Base-by-base conservation (phyloP, 2,888 invertebrate species). In the Xestobium rufovillosum region DNA sequence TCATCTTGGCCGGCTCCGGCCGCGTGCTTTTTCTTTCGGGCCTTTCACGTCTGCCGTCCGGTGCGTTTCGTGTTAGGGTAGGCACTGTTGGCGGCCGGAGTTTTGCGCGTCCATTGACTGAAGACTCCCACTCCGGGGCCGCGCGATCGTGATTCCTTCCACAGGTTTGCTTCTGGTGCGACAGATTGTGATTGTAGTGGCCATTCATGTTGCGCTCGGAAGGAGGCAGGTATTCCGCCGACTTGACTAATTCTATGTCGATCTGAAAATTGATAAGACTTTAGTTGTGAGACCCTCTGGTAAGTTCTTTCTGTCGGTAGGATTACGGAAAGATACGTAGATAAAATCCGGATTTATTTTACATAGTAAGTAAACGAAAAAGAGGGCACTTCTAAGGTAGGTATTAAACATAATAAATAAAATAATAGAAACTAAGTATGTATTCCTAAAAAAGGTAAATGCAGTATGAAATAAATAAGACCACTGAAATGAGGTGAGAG, bases 191-290 rank as follows among this genome's bases (percentile, higher is more conserved):
- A 47, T 48, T 50, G 50, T 52, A 50, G 39, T 57, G 57, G 43
- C 57, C 55, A 53, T 60, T 60, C 58, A 61, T 59, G 52, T 63
- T 62, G 42, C 56, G 47, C 42, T 56, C 57, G 28, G 47, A 45
- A 15, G 49, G 52, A 14, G 64, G 56, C 31, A 65, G 59, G 59
- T 70, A 71, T 34, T 70, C 69, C 31, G 62, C 66, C 31, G 67
- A 68, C 37, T 67, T 68, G 38, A 71, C 69, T 23, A 67, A 61
- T 42, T 70, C 69, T 67, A 71, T 63, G 51, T 72, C 70, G 47
- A 71, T 67, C 71, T 72, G 63, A 3, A 68, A 67, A 19, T 19
- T 6, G 23, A n/a, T 19, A 8, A n/a, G n/a, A n/a, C n/a, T n/a
- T n/a, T n/a, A n/a, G n/a, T n/a, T n/a, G n/a, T n/a, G n/a, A n/a